These are phyloP conservation scores for Austrofundulus limnaeus DNA, from an alignment of 2,113 vertebrate species.

Conservation along the genomic window DNA sequence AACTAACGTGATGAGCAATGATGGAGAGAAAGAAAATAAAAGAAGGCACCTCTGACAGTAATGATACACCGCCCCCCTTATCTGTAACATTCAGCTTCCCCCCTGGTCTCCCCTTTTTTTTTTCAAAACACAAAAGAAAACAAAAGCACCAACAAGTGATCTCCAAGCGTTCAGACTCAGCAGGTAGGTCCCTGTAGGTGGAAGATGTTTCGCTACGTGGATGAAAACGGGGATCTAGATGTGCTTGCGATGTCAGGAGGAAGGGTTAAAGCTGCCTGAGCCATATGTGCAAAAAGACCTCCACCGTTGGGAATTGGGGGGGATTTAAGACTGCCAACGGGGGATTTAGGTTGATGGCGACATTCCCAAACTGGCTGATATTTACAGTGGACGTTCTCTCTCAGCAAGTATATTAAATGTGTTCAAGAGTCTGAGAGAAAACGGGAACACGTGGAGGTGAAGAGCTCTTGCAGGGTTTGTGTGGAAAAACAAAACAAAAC, in stretches of 20 bases:
- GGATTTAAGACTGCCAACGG: conserved; percentile 31
- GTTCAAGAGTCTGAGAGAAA: conserved; percentile 37
- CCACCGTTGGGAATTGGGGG: conserved; percentile 39
- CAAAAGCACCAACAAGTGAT: conserved; percentile 59
- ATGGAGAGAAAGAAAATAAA: conserved; percentile 63
- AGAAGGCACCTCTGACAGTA: conserved; percentile 85
- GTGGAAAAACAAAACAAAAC: background rate
- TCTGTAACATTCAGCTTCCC: conserved; percentile 76
- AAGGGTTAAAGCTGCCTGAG: conserved; percentile 85
- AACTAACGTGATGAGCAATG: conserved; percentile 63
- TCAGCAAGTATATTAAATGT: conserved; percentile 19
- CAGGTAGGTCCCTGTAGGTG: conserved; percentile 25
- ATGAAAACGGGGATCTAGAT: no score
- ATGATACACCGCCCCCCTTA: conserved; percentile 65
- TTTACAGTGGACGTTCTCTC: conserved; percentile 27
- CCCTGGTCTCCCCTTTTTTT: conserved; percentile 55
- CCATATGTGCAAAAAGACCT: conserved; percentile 87
- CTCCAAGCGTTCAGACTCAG: conserved; percentile 35
- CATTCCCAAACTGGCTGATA: conserved; percentile 11
- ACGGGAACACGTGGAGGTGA: conserved; percentile 36
- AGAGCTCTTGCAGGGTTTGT: conserved; percentile 30
- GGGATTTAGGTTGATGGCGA: conserved; percentile 22
- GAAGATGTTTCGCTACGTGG: no score
- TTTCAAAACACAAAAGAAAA: conserved; percentile 42
- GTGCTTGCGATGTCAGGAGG: conserved; percentile 57